phyloP scores from a whole-genome alignment of 1,140 invertebrate genomes.

The Oppia nitens region DNA sequence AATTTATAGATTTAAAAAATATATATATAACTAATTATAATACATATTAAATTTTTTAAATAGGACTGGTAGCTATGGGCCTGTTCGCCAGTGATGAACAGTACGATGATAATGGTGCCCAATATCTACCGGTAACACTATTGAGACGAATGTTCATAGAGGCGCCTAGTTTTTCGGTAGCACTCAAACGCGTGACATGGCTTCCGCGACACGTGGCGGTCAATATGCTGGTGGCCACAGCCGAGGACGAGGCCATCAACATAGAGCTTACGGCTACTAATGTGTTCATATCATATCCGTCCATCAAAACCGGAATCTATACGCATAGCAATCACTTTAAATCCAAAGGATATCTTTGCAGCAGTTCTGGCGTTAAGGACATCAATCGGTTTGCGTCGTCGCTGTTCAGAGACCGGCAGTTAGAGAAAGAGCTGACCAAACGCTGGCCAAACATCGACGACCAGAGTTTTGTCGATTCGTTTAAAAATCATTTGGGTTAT shows the following conservation, averaged over 20 bases:
- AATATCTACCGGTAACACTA: neutral
- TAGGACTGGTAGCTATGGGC: neutral
- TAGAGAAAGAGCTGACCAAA: neutral
- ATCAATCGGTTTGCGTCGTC: neutral
- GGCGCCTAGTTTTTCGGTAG: neutral
- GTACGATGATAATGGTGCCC: neutral
- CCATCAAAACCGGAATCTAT: neutral
- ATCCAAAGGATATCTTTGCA: neutral
- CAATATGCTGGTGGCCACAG: neutral
- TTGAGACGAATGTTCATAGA: neutral
- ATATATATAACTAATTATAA: too few species aligned
- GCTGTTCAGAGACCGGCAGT: neutral
- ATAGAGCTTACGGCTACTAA: neutral
- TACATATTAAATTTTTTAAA: neutral
- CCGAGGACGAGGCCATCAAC: neutral
- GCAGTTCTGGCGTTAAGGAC: neutral
- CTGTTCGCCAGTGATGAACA: neutral
- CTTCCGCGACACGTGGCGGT: neutral
- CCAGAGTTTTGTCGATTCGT: neutral
- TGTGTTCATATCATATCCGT: neutral
- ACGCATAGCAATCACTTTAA: neutral
- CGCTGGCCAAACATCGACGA: neutral
- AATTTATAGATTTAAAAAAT: too few species aligned
- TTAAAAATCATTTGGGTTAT: neutral
- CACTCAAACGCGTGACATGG: neutral